These are phyloP conservation scores for Eleginops maclovinus DNA, from an alignment of 2,113 vertebrate genomes.

Conservation along the genomic window DNA sequence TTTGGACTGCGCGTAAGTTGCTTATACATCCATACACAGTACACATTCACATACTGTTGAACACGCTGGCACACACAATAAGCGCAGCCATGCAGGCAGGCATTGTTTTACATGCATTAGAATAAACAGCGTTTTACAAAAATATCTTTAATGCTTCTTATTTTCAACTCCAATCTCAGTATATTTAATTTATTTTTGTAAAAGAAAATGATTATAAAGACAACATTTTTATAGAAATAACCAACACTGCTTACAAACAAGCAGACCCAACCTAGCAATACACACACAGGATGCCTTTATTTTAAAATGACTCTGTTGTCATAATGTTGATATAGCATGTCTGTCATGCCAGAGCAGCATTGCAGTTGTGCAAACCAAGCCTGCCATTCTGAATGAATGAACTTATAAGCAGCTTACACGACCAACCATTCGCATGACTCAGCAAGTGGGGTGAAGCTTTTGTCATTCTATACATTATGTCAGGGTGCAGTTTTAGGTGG, in stretches of 20 bases:
- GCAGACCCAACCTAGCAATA: not conserved
- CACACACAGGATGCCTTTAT: slow-evolving; percentile 25
- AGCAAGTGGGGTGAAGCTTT: slow-evolving; percentile 55
- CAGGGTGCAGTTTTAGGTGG: slow-evolving; percentile 35
- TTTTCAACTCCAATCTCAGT: not conserved
- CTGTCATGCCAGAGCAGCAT: slow-evolving; percentile 53
- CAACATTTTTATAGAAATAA: slow-evolving; percentile 1
- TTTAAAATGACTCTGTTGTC: slow-evolving; percentile 33
- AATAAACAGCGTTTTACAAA: not conserved
- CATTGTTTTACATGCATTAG: not conserved
- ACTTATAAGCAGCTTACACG: slow-evolving; percentile 70
- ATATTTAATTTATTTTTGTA: not conserved
- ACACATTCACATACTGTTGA: not conserved
- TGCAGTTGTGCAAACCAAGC: slow-evolving; percentile 47
- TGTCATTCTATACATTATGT: slow-evolving; percentile 50
- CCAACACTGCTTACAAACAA: not conserved
- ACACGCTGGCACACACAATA: not conserved
- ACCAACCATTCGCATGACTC: slow-evolving; percentile 61
- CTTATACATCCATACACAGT: not conserved
- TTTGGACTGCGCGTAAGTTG: slow-evolving; percentile 96
- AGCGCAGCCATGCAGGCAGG: not conserved
- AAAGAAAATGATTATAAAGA: too few relatives aligned
- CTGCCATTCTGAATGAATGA: slow-evolving; percentile 64
- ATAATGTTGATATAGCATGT: slow-evolving; percentile 37
- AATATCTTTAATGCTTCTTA: not conserved